phyloP scores from a whole-genome alignment of 1,140 invertebrate species.

The Aphelinus atriplicis region DNA sequence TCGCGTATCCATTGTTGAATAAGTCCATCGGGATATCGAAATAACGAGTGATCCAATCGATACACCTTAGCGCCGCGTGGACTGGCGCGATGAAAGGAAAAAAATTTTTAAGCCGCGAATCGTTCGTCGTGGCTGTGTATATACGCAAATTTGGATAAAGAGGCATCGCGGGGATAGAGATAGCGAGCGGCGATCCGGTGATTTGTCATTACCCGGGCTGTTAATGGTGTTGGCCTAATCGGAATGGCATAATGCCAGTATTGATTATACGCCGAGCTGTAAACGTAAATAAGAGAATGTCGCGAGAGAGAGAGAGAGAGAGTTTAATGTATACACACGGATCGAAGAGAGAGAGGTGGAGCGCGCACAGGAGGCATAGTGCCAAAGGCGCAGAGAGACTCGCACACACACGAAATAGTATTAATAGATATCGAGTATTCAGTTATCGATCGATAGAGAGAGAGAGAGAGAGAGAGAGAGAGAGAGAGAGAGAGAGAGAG shows the following conservation, averaged over 20 bases:
- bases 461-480: too few relatives aligned
- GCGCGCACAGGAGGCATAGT: too few relatives aligned
- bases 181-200: neutral
- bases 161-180: too few relatives aligned
- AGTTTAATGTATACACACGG: neutral
- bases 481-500: too few relatives aligned
- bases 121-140: neutral
- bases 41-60: too few relatives aligned
- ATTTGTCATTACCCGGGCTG: slow-evolving; percentile 31
- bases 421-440: slow-evolving; percentile 39
- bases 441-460: slow-evolving; percentile 24
- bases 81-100: too few relatives aligned
- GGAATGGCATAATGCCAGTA: slow-evolving; percentile 36
- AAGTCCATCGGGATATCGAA: too few relatives aligned
- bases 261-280: slow-evolving; percentile 28
- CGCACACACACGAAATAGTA: slow-evolving; percentile 8
- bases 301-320: neutral
- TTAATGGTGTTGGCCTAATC: slow-evolving; percentile 34
- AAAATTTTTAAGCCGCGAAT: too few relatives aligned
- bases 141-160: neutral
- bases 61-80: too few relatives aligned
- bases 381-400: too few relatives aligned
- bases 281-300: slow-evolving; percentile 37
- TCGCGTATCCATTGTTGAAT: too few relatives aligned
- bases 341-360: neutral